A percentile compares a stretch with the other conserved stretches of the same genome.
Conservation (phyloP, 2,888 invertebrate genomes). For the Kuschelorhynchus macadamiae region DNA sequence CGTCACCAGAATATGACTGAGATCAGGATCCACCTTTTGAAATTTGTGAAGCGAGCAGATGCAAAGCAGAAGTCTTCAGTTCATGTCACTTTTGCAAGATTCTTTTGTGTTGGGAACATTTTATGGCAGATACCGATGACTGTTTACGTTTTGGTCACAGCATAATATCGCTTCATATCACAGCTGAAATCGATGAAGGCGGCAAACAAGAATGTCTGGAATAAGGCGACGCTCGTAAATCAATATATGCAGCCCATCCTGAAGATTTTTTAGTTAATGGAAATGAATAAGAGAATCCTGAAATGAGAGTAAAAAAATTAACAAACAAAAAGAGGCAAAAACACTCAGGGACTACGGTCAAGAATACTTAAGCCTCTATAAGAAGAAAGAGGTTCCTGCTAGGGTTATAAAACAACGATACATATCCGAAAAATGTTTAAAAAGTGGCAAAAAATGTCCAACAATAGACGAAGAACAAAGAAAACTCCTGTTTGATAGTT, state of each 20-base stretch:
- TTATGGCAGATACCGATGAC: constrained; percentile 8
- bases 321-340: constrained; percentile 37
- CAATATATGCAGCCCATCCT: constrained; percentile 6
- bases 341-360: constrained; percentile 26
- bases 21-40: constrained; percentile 28
- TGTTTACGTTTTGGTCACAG: constrained; percentile 18
- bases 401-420: constrained; percentile 26
- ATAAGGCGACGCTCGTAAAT: constrained; percentile 2
- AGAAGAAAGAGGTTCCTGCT: constrained; percentile 33
- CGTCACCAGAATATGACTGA: constrained; percentile 24
- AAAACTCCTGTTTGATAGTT: constrained; percentile 7
- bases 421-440: constrained; percentile 1
- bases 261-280: constrained; percentile 7
- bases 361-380: constrained; percentile 31
- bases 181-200: constrained; percentile 4
- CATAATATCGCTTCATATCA: constrained; percentile 4
- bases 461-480: constrained; percentile 24
- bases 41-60: too few relatives aligned
- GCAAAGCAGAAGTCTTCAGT: constrained; percentile 28
- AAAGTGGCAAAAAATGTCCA: constrained; percentile 25
- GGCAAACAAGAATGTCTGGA: constrained; percentile 1
- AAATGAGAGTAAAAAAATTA: constrained; percentile 15
- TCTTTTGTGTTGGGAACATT: constrained; percentile 29
- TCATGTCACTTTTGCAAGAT: constrained; percentile 30
- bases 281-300: not conserved